These are phyloP conservation scores for Pseudonaja textilis DNA, from an alignment of 2,113 vertebrate species.

Conservation along the genomic window DNA sequence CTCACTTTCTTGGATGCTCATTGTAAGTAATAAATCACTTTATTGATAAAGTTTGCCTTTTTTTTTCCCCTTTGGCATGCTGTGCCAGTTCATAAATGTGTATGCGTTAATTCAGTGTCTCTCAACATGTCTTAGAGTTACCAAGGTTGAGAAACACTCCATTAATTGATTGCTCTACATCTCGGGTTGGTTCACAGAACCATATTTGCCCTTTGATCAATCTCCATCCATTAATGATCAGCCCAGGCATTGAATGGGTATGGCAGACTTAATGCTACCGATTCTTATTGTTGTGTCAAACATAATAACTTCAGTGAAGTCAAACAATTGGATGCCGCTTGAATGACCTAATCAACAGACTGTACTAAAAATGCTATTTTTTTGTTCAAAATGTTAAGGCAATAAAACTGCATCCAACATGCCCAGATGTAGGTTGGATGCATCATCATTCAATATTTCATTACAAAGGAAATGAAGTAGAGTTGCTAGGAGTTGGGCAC, in stretches of 20 bases:
- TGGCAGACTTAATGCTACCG: not conserved
- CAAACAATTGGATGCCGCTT: not conserved
- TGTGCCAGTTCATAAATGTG: not conserved
- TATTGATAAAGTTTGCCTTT: not conserved
- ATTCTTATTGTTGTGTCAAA: not conserved
- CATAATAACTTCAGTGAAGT: not conserved
- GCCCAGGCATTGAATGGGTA: not conserved
- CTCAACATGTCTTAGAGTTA: not conserved
- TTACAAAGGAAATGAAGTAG: not conserved
- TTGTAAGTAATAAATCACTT: conserved; percentile 76
- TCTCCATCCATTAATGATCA: not conserved
- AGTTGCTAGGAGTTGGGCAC: not conserved
- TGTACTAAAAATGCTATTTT: not conserved
- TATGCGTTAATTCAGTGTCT: not conserved
- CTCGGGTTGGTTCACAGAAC: not conserved
- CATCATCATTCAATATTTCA: not conserved
- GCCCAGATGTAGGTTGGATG: not conserved
- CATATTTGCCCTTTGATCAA: not conserved
- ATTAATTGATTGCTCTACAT: not conserved
- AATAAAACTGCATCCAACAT: not conserved
- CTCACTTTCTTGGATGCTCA: conserved; percentile 95
- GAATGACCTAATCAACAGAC: not conserved
- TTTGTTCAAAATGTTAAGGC: not conserved
- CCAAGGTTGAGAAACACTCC: not conserved
- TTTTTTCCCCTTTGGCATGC: not conserved